Evolutionary conservation across 2,888 invertebrate species (phyloP).

Genomic region (Limnephilus auricula): DNA sequence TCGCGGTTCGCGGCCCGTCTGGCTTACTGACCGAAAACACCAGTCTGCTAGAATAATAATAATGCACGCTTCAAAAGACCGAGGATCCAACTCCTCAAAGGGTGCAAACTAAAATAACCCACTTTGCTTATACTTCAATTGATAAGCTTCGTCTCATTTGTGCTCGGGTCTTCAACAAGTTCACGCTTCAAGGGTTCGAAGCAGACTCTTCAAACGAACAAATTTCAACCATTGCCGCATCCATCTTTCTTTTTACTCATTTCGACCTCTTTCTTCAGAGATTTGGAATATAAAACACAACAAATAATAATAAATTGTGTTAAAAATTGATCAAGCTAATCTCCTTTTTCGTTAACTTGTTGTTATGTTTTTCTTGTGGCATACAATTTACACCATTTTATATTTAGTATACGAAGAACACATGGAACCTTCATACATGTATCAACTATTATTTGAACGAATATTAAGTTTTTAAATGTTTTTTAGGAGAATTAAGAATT

Average conservation of each 20-base stretch:
- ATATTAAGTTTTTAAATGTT: no score
- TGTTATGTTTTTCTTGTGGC: background rate
- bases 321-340: no score
- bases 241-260: background rate
- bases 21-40: slow-evolving; percentile 57
- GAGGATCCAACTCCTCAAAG: background rate
- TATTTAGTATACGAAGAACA: background rate
- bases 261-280: background rate
- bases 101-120: background rate
- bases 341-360: no score
- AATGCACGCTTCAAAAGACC: background rate
- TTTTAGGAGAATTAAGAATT: no score
- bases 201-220: background rate
- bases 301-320: no score
- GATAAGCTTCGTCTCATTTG: background rate
- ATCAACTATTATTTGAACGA: no score
- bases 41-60: background rate
- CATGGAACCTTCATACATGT: no score
- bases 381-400: background rate
- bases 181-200: background rate
- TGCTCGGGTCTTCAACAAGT: background rate
- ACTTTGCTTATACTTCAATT: background rate
- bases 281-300: background rate
- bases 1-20: slow-evolving; percentile 51
- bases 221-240: background rate